Conservation (phyloP, 2,888 invertebrate genomes). For the Cryptocephalus primarius region DNA sequence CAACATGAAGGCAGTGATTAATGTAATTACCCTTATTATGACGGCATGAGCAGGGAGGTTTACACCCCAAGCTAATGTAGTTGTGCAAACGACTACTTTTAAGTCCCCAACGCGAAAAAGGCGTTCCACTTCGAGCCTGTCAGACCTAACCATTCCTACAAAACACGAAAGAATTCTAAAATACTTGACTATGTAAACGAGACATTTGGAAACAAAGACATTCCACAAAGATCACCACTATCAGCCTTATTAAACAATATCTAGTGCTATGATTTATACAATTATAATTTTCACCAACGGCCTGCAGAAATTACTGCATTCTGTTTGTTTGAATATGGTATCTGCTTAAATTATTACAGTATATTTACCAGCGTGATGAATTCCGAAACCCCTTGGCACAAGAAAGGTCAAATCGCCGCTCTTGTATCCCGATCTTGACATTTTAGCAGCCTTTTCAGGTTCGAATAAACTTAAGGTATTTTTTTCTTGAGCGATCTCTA, state of each 20-base stretch:
- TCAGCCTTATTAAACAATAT: too few species aligned
- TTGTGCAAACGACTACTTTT: slow-evolving; percentile 88
- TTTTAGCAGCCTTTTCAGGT: slow-evolving; percentile 55
- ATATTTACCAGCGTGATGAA: slow-evolving; percentile 86
- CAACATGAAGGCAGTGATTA: background rate
- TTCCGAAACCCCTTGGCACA: slow-evolving; percentile 78
- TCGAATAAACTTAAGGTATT: slow-evolving; percentile 60
- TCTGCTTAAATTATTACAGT: too few species aligned
- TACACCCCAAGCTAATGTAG: slow-evolving; percentile 98
- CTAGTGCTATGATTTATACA: too few species aligned
- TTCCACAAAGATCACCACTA: too few species aligned
- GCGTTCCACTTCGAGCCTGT: slow-evolving; percentile 50
- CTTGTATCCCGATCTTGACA: slow-evolving; percentile 59
- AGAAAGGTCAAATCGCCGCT: slow-evolving; percentile 77
- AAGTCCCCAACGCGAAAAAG: slow-evolving; percentile 81
- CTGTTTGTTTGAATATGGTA: too few species aligned
- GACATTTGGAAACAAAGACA: too few species aligned
- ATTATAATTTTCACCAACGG: too few species aligned
- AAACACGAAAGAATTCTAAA: slow-evolving; percentile 3
- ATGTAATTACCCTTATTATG: slow-evolving; percentile 65
- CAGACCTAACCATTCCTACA: slow-evolving; percentile 46
- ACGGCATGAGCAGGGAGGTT: slow-evolving; percentile 98
- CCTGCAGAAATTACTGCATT: too few species aligned
- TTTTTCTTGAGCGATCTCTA: slow-evolving; percentile 69
- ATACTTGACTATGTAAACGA: too few species aligned